Base-by-base conservation (phyloP, 2,888 invertebrate species). In the Cosmopolites sordidus region DNA sequence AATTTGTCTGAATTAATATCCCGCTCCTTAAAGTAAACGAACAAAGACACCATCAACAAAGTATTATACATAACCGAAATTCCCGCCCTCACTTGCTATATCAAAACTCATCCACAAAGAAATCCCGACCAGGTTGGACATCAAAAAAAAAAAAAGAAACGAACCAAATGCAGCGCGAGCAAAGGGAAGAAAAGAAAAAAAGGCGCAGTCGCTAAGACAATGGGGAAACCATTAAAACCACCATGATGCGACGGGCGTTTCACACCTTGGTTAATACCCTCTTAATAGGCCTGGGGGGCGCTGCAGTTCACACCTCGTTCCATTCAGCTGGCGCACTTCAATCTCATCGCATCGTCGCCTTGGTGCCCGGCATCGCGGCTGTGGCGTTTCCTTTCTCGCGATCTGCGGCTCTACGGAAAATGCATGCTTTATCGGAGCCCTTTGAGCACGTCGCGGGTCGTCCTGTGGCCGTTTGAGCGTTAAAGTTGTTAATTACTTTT, bases 181-280 rank as follows among this genome's bases (percentile, higher is more conserved):
- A 33, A 11, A 11, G n/a, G 14, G 40, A 14, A 40, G 11, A 16
- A 16, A 12, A 48, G 38, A 42, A 48, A 52, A 51, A 52, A 56
- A 52, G 52, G 56, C 56, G 55, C 55, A 56, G 55, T 51, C 48
- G 48, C 51, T 56, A 48, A 56, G 49, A 56, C 56, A 56, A 56
- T 52, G 50, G 40, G 45, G 49, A 38, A 52, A 48, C 56, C 56
- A 56, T 56, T 56, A 56, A 51, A 46, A 49, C 56, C 49, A 56
- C 52, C 52, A 56, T 56, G 52, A 52, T 52, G 52, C 43, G 56
- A 56, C 56, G 52, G 56, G 52, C 48, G 56, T 67, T 67, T 66
- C 66, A 67, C 67, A 67, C 67, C 66, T 66, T 66, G 61, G 61
- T 60, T 64, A 65, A 65, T 66, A 64, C 66, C 61, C 62, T 66